Percentiles rank a stretch among this genome's conserved stretches.
Conservation (phyloP, 2,113 vertebrate genomes). For the Barnardius zonarius region DNA sequence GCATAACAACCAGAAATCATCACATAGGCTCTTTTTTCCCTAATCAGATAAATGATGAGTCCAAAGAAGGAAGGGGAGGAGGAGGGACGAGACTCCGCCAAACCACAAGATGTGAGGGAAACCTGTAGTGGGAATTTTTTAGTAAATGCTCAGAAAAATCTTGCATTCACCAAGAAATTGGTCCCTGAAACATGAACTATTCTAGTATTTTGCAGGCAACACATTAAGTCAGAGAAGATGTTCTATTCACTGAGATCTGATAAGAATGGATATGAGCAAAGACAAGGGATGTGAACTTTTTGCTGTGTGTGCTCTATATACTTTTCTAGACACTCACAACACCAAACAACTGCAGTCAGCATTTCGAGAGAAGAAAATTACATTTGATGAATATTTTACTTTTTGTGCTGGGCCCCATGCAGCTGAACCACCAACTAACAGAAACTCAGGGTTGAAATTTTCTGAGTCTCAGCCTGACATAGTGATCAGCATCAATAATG, state of each 20-base stretch:
- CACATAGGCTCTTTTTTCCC: background rate
- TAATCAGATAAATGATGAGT: conserved; percentile 12
- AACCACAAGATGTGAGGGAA: background rate
- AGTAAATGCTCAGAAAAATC: background rate
- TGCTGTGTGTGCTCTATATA: background rate
- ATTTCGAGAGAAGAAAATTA: background rate
- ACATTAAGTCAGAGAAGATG: background rate
- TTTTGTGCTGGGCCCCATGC: background rate
- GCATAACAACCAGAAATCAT: conserved; percentile 34
- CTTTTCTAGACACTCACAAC: background rate
- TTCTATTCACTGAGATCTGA: background rate
- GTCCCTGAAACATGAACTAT: background rate
- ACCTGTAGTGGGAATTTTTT: background rate
- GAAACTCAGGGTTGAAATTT: background rate
- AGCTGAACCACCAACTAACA: background rate
- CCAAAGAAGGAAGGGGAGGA: background rate
- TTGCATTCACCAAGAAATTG: background rate
- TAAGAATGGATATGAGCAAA: background rate
- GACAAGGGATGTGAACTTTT: background rate
- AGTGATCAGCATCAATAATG: background rate
- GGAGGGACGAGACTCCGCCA: background rate
- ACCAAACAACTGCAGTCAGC: background rate
- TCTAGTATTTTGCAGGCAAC: background rate
- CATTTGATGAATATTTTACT: background rate
- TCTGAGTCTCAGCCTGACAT: background rate